Conservation (phyloP, 2,888 invertebrate species). For the Apamea anceps region DNA sequence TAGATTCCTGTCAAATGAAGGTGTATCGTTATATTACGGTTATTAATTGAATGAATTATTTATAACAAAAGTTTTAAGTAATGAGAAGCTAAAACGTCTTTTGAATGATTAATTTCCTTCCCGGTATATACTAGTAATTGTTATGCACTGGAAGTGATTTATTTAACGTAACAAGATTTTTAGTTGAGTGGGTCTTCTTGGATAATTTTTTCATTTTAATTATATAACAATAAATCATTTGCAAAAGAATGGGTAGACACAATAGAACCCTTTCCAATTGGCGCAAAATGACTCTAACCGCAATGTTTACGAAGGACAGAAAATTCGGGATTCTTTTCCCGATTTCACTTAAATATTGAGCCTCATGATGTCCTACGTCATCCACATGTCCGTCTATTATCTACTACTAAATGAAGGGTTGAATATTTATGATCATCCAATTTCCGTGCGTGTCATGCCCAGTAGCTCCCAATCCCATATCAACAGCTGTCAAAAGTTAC, state of each 20-base stretch:
- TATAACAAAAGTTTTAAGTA: slow-evolving; percentile 68
- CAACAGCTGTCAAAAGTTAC: slow-evolving; percentile 63
- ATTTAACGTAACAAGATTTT: slow-evolving; percentile 14
- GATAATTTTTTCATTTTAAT: slow-evolving; percentile 1
- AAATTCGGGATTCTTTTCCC: slow-evolving; percentile 18
- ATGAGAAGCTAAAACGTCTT: slow-evolving; percentile 67
- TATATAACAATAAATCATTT: slow-evolving; percentile 39
- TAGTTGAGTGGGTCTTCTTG: not conserved
- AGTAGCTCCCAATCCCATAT: slow-evolving; percentile 58
- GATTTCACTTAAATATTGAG: slow-evolving; percentile 45
- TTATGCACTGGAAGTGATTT: slow-evolving; percentile 18
- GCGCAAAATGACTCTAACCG: slow-evolving; percentile 16
- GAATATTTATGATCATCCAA: slow-evolving; percentile 64
- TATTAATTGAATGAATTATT: slow-evolving; percentile 62
- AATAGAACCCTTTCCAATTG: slow-evolving; percentile 31
- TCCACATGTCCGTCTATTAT: slow-evolving; percentile 48
- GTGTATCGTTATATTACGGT: slow-evolving; percentile 27
- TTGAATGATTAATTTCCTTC: slow-evolving; percentile 46
- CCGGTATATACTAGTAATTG: slow-evolving; percentile 21
- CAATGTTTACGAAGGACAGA: slow-evolving; percentile 22
- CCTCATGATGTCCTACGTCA: slow-evolving; percentile 42
- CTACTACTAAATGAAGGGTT: slow-evolving; percentile 59
- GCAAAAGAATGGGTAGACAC: slow-evolving; percentile 6
- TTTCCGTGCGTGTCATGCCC: slow-evolving; percentile 64
- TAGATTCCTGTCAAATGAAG: slow-evolving; percentile 15